Conservation (phyloP, 2,113 vertebrate genomes). For the Gymnobelideus leadbeateri region DNA sequence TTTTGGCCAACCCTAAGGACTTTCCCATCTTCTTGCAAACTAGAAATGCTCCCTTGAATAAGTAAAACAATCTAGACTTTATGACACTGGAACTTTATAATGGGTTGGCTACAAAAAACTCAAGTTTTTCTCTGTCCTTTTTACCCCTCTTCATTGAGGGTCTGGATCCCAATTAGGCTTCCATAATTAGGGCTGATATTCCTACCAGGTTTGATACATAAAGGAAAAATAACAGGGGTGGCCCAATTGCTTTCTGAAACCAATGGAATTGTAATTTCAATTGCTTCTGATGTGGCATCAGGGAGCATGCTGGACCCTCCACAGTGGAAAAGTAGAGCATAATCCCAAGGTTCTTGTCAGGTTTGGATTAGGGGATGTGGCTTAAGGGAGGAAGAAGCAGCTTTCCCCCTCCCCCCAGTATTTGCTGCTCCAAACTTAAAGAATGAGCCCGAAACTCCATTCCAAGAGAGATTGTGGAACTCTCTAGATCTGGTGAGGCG, state of each 20-base stretch:
- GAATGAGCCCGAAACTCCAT: background rate
- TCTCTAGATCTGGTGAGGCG: background rate
- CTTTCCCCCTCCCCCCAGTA: background rate
- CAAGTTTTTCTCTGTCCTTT: background rate
- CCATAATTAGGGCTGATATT: background rate
- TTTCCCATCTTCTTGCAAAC: background rate
- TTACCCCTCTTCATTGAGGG: background rate
- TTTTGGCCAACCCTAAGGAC: background rate
- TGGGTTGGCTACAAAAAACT: background rate
- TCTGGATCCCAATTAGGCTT: background rate
- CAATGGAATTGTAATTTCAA: background rate
- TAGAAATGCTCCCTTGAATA: background rate
- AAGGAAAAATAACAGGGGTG: background rate
- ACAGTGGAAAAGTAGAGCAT: background rate
- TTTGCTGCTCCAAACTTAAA: background rate
- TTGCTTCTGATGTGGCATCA: background rate
- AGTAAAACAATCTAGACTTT: background rate
- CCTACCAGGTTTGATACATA: background rate
- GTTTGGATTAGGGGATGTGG: background rate
- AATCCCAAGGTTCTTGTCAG: background rate
- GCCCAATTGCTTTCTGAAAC: background rate
- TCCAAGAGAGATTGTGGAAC: background rate
- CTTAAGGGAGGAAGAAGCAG: background rate
- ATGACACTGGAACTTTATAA: background rate
- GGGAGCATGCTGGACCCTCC: background rate